Evolutionary conservation across 2,888 invertebrate genomes (phyloP).

Genomic region (Galerucella pusilla): DNA sequence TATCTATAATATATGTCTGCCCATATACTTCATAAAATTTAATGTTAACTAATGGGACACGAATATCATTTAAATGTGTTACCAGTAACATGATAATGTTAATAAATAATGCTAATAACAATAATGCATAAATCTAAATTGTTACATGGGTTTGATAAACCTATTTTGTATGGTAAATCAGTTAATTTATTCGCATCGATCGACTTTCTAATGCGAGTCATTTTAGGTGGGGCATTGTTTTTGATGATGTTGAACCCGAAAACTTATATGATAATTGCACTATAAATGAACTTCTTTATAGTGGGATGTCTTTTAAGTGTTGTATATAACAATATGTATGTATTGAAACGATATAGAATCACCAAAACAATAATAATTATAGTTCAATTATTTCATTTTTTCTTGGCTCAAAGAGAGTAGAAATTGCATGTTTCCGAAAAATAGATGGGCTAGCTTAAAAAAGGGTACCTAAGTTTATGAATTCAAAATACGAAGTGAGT

Average conservation of each 20-base stretch:
- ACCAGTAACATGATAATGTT: constrained; percentile 11
- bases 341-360: too few species aligned
- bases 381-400: too few species aligned
- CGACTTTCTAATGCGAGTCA: constrained; percentile 15
- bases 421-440: too few species aligned
- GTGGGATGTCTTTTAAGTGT: too few species aligned
- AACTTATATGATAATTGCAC: background rate
- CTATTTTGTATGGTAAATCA: constrained; percentile 24
- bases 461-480: too few species aligned
- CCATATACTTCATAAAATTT: constrained; percentile 27
- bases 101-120: constrained; percentile 31
- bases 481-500: too few species aligned
- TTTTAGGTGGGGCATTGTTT: constrained; percentile 1
- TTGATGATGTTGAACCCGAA: background rate
- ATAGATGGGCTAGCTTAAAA: too few species aligned
- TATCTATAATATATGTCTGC: background rate
- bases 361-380: too few species aligned
- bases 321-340: too few species aligned
- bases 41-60: constrained; percentile 25
- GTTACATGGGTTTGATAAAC: constrained; percentile 21
- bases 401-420: too few species aligned
- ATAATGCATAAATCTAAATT: constrained; percentile 30
- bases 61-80: constrained; percentile 33
- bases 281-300: too few species aligned
- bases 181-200: constrained; percentile 23